phyloP scores from a whole-genome alignment of 2,113 vertebrate genomes.

The Chlorocebus sabaeus region DNA sequence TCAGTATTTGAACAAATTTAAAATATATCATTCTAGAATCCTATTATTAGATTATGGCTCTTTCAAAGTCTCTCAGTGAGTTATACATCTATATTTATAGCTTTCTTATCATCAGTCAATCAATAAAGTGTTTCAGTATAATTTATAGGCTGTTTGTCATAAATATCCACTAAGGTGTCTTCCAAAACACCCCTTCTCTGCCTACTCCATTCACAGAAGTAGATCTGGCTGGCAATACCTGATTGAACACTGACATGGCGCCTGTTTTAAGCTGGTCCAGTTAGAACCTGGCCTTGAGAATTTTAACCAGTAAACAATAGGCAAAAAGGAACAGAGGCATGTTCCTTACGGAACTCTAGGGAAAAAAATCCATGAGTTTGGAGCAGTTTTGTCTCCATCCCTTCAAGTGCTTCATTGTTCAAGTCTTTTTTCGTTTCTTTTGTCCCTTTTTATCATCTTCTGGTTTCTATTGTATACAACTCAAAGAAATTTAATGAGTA shows the following conservation, averaged over 20 bases:
- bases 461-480: neutral
- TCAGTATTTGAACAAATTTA: neutral
- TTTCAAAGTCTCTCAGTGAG: neutral
- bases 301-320: neutral
- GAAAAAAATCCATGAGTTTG: neutral
- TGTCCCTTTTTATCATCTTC: neutral
- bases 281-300: neutral
- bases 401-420: neutral
- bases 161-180: neutral
- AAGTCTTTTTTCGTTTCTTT: neutral
- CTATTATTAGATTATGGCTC: neutral
- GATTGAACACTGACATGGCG: neutral
- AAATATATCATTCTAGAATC: neutral
- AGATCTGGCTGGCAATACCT: neutral
- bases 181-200: neutral
- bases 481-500: constrained; percentile 4
- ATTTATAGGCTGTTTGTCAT: neutral
- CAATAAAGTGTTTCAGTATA: neutral
- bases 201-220: neutral
- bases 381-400: neutral
- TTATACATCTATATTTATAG: neutral
- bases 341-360: neutral
- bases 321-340: neutral
- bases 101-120: neutral
- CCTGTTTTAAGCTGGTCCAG: neutral